Evolutionary conservation across 2,113 vertebrate species (phyloP).

Genomic region (Syngnathoides biaculeatus): DNA sequence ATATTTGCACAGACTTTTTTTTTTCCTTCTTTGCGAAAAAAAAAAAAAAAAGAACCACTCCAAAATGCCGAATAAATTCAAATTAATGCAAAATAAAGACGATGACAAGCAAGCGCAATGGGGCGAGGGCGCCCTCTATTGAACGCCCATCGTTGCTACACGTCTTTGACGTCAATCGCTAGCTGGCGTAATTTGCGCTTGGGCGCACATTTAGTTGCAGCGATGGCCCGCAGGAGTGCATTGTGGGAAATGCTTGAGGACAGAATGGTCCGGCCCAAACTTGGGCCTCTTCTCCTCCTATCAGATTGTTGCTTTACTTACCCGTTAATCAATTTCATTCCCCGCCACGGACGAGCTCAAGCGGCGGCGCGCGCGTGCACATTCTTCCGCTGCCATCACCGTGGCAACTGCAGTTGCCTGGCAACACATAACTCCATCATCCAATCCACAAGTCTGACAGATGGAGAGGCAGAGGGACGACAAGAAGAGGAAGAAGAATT

Average conservation of each 20-base stretch:
- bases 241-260: conserved; percentile 25
- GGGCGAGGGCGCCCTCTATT: too few species aligned
- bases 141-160: too few species aligned
- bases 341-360: conserved; percentile 36
- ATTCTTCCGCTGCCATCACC: conserved; percentile 64
- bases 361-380: conserved; percentile 56
- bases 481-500: conserved; percentile 8
- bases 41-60: too few species aligned
- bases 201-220: not conserved
- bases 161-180: too few species aligned
- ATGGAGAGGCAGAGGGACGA: conserved; percentile 60
- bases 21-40: too few species aligned
- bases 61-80: too few species aligned
- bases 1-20: too few species aligned
- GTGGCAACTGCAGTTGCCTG: conserved; percentile 75
- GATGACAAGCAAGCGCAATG: too few species aligned
- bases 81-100: too few species aligned
- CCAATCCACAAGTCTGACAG: conserved; percentile 80
- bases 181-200: too few species aligned
- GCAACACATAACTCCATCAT: conserved; percentile 78
- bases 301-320: conserved; percentile 61
- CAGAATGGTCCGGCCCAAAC: not conserved
- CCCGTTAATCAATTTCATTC: conserved; percentile 75
- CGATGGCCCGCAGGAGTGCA: conserved; percentile 20
- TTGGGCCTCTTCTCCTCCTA: not conserved